Evolutionary conservation across 2,113 vertebrate species (phyloP).

Genomic region (Rostratula benghalensis): DNA sequence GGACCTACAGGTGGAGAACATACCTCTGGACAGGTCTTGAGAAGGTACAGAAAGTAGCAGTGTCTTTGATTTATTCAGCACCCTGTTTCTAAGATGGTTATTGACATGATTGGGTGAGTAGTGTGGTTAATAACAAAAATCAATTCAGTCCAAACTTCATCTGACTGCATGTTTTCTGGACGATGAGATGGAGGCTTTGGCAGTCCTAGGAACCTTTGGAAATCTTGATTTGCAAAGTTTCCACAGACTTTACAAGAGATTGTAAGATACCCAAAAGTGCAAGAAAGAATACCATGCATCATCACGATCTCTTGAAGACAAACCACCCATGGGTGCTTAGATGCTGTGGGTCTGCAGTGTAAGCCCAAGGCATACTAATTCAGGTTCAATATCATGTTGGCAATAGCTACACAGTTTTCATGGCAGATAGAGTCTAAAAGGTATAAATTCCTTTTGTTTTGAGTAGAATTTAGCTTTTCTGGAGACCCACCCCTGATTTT

Average conservation of each 20-base stretch:
- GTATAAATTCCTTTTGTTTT: background rate
- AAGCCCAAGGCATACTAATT: background rate
- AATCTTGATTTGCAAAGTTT: background rate
- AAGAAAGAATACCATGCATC: background rate
- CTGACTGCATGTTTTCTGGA: background rate
- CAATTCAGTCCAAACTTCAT: background rate
- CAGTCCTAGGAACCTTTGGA: background rate
- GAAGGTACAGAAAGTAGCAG: background rate
- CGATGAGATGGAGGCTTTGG: background rate
- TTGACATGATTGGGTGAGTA: background rate
- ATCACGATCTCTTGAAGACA: background rate
- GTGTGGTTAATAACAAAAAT: background rate
- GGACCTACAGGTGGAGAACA: fast-evolving
- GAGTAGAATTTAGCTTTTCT: background rate
- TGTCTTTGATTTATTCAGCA: background rate
- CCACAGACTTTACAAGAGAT: background rate
- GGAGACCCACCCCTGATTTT: background rate
- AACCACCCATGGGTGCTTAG: background rate
- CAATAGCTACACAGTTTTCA: background rate
- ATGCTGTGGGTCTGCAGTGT: background rate
- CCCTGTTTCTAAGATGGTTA: background rate
- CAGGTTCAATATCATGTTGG: background rate
- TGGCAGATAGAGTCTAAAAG: background rate
- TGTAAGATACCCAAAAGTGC: background rate
- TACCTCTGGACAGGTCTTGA: background rate